Conservation (phyloP, 2,888 invertebrate genomes). For the Neoscelio sp. region DNA sequence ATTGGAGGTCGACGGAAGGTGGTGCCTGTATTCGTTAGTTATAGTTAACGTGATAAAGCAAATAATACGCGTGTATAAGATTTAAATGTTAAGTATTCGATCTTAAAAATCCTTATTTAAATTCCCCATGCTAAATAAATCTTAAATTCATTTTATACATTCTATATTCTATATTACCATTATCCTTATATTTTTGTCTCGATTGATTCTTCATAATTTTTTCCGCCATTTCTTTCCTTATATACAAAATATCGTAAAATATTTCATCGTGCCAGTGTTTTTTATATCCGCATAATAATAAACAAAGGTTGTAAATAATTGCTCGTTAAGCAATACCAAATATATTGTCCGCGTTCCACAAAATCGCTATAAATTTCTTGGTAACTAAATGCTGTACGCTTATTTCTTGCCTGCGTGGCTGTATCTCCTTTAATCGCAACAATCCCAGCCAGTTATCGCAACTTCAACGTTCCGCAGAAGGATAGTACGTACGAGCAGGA, state of each 20-base stretch:
- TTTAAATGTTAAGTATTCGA: no score
- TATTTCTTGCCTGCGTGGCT: conserved; percentile 33
- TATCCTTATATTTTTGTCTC: no score
- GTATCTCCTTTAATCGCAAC: conserved; percentile 54
- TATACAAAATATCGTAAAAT: conserved; percentile 15
- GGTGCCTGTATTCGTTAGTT: background rate
- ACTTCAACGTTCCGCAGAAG: conserved; percentile 22
- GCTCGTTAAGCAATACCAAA: conserved; percentile 48
- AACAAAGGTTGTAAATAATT: conserved; percentile 54
- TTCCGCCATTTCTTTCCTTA: no score
- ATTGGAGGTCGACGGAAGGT: conserved; percentile 73
- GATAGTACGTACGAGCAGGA: conserved; percentile 38
- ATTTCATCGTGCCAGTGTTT: conserved; percentile 8
- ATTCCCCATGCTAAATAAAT: no score
- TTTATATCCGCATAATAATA: conserved; percentile 30
- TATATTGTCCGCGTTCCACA: conserved; percentile 50
- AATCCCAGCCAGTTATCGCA: conserved; percentile 44
- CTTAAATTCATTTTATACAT: no score
- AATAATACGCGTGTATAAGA: background rate
- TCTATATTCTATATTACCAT: no score
- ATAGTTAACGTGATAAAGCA: background rate
- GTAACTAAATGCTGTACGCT: conserved; percentile 41
- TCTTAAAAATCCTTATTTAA: no score
- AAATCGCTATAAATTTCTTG: conserved; percentile 57
- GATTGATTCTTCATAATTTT: conserved; percentile 3